Conservation (phyloP, 2,113 vertebrate species). For the Scomber scombrus region DNA sequence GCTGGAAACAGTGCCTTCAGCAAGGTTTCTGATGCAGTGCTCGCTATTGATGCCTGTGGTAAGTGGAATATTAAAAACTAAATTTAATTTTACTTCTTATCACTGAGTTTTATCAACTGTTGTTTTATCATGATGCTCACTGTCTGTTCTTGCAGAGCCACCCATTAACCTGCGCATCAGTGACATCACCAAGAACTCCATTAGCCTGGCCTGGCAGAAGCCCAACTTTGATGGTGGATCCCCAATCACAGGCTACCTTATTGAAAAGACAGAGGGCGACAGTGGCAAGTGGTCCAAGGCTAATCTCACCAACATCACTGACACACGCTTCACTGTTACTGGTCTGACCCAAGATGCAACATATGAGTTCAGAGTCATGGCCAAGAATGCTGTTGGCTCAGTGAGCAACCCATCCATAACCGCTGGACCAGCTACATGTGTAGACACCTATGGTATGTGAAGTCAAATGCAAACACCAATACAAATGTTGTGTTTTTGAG, state of each 20-base stretch:
- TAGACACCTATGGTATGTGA: conserved; percentile 94
- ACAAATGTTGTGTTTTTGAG: background rate
- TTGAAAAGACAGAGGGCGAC: conserved; percentile 91
- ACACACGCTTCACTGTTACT: conserved; percentile 91
- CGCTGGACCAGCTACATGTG: conserved; percentile 92
- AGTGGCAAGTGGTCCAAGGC: conserved; percentile 92
- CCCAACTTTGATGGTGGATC: conserved; percentile 96
- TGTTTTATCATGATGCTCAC: background rate
- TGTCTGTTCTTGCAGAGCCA: conserved; percentile 87
- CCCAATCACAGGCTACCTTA: conserved; percentile 93
- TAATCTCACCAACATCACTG: conserved; percentile 93
- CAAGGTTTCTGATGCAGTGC: conserved; percentile 92
- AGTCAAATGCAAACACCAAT: background rate
- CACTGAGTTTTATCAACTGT: background rate
- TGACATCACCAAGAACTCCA: conserved; percentile 94
- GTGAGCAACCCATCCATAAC: conserved; percentile 93
- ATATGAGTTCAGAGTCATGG: conserved; percentile 96
- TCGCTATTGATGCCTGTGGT: conserved; percentile 99
- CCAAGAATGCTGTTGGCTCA: conserved; percentile 96
- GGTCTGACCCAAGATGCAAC: conserved; percentile 92
- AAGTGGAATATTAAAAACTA: conserved; percentile 70
- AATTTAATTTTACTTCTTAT: background rate
- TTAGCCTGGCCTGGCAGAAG: conserved; percentile 92
- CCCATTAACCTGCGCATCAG: conserved; percentile 91
- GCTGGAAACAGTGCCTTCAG: conserved; percentile 94